phyloP scores from a whole-genome alignment of 2,888 invertebrate species.

The Tinea trinotella region DNA sequence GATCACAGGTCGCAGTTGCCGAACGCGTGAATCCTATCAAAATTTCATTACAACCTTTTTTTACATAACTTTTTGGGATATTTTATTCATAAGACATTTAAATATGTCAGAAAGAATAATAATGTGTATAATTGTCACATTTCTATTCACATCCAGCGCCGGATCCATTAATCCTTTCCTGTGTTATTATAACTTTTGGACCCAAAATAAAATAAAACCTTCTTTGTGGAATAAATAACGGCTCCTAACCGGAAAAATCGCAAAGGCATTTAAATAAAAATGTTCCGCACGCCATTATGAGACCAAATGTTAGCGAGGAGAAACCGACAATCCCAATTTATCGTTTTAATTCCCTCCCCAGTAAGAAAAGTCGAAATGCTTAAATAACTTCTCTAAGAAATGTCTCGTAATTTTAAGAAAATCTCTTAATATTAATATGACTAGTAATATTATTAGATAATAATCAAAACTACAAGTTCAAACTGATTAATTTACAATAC shows the following conservation, averaged over 20 bases:
- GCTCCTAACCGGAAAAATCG: conserved; percentile 6
- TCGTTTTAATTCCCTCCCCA: conserved; percentile 21
- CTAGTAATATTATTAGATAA: too few species aligned
- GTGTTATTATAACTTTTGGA: conserved; percentile 12
- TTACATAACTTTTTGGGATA: neutral
- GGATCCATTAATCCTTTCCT: conserved; percentile 19
- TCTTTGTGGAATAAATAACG: conserved; percentile 10
- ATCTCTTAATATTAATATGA: neutral
- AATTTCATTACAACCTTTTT: neutral
- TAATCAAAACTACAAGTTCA: too few species aligned
- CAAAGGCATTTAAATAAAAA: conserved; percentile 16
- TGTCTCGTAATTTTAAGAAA: conserved; percentile 1
- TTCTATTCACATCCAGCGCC: conserved; percentile 2
- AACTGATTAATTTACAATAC: too few species aligned
- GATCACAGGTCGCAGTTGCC: neutral
- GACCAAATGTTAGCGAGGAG: conserved; percentile 11
- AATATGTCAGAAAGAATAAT: conserved; percentile 2
- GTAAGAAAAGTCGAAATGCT: conserved; percentile 21
- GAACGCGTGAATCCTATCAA: too few species aligned
- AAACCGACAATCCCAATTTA: conserved; percentile 21
- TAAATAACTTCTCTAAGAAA: conserved; percentile 22
- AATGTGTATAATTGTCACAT: conserved; percentile 1
- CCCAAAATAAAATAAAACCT: neutral
- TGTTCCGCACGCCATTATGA: conserved; percentile 11
- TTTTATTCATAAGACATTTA: neutral